phyloP scores from a whole-genome alignment of 2,113 vertebrate species.

The Sclerurus mexicanus region DNA sequence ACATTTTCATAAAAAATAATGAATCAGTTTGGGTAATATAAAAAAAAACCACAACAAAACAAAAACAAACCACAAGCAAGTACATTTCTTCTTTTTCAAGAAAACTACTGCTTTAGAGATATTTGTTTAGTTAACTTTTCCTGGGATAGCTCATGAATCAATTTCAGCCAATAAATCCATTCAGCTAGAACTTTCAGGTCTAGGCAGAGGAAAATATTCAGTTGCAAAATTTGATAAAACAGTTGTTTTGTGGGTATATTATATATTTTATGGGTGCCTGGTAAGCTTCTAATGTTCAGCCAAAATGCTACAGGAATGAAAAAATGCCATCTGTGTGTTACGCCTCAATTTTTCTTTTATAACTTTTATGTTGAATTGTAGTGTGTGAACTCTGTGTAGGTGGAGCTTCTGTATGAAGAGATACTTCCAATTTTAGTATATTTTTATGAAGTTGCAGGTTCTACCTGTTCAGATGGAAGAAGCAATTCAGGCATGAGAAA shows the following conservation, averaged over 20 bases:
- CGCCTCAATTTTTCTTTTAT: not conserved
- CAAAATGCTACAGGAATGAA: not conserved
- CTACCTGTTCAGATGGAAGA: not conserved
- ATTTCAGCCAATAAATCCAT: not conserved
- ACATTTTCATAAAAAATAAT: not conserved
- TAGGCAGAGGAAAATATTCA: not conserved
- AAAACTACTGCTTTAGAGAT: not conserved
- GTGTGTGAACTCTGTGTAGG: not conserved
- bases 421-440: not conserved
- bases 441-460: not conserved
- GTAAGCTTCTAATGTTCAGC: not conserved
- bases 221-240: not conserved
- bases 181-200: not conserved
- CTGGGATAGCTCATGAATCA: not conserved
- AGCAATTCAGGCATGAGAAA: not conserved
- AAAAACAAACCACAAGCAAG: not conserved
- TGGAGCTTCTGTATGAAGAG: not conserved
- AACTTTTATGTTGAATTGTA: not conserved
- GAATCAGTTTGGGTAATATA: not conserved
- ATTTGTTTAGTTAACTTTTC: not conserved
- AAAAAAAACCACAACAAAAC: not conserved
- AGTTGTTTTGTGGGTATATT: not conserved
- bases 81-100: not conserved
- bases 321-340: not conserved
- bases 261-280: accelerated